phyloP scores from a whole-genome alignment of 2,888 invertebrate species.

The Neuroscelio doddi region DNA sequence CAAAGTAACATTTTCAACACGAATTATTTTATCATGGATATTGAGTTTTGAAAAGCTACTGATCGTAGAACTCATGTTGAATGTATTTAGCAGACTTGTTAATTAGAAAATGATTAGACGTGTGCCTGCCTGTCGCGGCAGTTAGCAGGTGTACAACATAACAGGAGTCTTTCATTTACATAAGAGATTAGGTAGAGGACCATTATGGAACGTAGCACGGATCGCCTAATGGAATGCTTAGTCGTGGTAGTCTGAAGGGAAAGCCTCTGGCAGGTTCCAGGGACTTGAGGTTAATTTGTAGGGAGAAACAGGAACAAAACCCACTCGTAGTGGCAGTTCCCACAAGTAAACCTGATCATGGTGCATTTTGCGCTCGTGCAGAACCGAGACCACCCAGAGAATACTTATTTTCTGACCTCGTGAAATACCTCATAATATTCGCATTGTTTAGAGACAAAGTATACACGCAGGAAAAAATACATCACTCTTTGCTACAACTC shows the following conservation, averaged over 20 bases:
- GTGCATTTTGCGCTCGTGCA: not conserved
- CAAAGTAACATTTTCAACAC: too few species aligned
- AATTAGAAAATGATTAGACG: slow-evolving; percentile 12
- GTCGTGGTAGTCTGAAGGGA: slow-evolving; percentile 9
- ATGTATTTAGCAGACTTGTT: slow-evolving; percentile 9
- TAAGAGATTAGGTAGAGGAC: slow-evolving; percentile 18
- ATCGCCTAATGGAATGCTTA: slow-evolving; percentile 17
- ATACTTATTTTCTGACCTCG: too few species aligned
- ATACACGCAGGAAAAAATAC: too few species aligned
- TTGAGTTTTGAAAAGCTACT: slow-evolving; percentile 3
- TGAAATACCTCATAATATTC: too few species aligned
- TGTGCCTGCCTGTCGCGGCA: slow-evolving; percentile 11
- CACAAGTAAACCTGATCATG: not conserved
- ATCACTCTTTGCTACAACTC: too few species aligned
- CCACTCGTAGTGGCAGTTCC: slow-evolving; percentile 1
- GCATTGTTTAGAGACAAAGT: too few species aligned
- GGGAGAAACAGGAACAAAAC: slow-evolving; percentile 8
- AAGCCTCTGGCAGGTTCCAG: slow-evolving; percentile 9
- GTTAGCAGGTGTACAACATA: slow-evolving; percentile 19
- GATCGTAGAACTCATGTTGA: not conserved
- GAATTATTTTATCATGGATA: too few species aligned
- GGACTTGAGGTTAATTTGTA: slow-evolving; percentile 11
- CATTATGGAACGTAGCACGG: slow-evolving; percentile 12
- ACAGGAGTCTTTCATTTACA: slow-evolving; percentile 19
- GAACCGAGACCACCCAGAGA: not conserved